Conservation (phyloP, 2,888 invertebrate genomes). For the Eurytoma californica region DNA sequence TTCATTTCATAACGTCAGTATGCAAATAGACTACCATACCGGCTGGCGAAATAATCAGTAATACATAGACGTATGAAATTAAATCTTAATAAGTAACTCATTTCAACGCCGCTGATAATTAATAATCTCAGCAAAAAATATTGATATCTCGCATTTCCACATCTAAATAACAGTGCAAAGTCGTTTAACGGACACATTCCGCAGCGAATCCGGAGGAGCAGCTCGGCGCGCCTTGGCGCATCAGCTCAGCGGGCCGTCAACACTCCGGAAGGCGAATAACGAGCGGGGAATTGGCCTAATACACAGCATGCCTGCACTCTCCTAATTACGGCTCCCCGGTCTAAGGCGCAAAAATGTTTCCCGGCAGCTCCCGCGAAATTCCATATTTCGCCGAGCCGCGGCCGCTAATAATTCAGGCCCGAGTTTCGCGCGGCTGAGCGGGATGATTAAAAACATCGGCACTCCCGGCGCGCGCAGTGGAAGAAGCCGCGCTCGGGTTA, state of each 20-base stretch:
- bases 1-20: too few relatives aligned
- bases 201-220: too few relatives aligned
- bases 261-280: constrained; percentile 10
- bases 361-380: constrained; percentile 19
- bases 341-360: constrained; percentile 9
- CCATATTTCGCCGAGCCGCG: constrained; percentile 6
- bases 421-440: not conserved
- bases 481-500: constrained; percentile 18
- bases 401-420: constrained; percentile 40
- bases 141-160: too few relatives aligned
- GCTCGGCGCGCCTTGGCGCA: not conserved
- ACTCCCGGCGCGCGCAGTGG: constrained; percentile 19
- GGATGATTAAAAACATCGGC: constrained; percentile 43
- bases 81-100: too few relatives aligned
- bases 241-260: constrained; percentile 11
- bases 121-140: too few relatives aligned
- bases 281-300: constrained; percentile 39
- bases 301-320: constrained; percentile 23
- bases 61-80: too few relatives aligned
- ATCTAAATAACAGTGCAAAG: too few relatives aligned
- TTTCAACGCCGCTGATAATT: too few relatives aligned
- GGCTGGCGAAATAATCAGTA: too few relatives aligned
- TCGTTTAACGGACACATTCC: too few relatives aligned
- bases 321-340: constrained; percentile 32
- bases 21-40: too few relatives aligned